Percentiles rank a stretch among this genome's conserved stretches.
Evolutionary conservation across 2,113 vertebrate species (phyloP).

Genomic region (Phaethornis superciliosus): DNA sequence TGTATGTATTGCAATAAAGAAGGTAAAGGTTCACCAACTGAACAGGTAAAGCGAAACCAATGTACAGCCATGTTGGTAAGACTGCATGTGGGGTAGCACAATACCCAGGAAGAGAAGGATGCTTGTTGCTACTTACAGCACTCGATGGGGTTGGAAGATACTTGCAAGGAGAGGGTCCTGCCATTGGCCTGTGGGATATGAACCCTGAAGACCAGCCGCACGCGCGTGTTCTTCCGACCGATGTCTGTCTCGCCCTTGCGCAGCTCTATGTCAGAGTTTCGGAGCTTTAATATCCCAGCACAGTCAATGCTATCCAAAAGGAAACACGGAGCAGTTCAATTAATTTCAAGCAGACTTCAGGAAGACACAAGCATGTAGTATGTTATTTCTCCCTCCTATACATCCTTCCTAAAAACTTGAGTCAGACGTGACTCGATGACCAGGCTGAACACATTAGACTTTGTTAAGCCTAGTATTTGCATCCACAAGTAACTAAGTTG

Average conservation of each 20-base stretch:
- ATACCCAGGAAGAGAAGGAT: not conserved
- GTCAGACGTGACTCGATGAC: not conserved
- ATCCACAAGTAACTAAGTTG: not conserved
- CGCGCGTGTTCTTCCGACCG: constrained; percentile 92
- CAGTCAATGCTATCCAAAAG: constrained; percentile 87
- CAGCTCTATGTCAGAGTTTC: constrained; percentile 95
- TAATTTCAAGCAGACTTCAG: not conserved
- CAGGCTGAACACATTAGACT: not conserved
- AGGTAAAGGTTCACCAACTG: not conserved
- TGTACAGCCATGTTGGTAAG: accelerated
- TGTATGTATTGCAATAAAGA: not conserved
- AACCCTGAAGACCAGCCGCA: constrained; percentile 91
- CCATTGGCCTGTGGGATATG: constrained; percentile 91
- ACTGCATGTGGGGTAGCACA: accelerated
- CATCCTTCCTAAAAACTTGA: not conserved
- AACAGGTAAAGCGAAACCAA: not conserved
- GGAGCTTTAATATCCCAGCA: constrained; percentile 92
- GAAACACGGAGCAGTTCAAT: not conserved
- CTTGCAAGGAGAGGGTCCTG: constrained; percentile 89
- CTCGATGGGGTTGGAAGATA: constrained; percentile 91
- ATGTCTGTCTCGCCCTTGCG: constrained; percentile 96
- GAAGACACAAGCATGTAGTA: accelerated
- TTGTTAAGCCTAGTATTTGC: not conserved
- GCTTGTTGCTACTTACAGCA: constrained; percentile 86
- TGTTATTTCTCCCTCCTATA: not conserved